Percentiles rank a stretch among this genome's conserved stretches.
Evolutionary conservation across 92 coral and sea anemone species (phyloP).

Genomic region (Actinostola sp.): DNA sequence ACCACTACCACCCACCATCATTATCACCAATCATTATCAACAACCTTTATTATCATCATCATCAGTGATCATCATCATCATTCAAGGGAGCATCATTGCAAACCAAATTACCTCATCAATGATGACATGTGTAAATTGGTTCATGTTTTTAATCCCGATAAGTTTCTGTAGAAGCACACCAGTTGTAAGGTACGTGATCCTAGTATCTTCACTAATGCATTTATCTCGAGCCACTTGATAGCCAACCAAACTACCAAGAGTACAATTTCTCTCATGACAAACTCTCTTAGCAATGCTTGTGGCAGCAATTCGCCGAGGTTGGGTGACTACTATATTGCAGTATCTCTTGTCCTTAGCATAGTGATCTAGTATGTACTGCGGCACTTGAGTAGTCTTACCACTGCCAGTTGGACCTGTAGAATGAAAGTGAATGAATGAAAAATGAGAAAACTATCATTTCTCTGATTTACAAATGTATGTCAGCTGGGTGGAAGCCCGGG

Average conservation of each 20-base stretch:
- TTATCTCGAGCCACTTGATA: conserved; percentile 93
- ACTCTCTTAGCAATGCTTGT: conserved; percentile 96
- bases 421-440: background rate
- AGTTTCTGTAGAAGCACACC: conserved; percentile 90
- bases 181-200: conserved; percentile 86
- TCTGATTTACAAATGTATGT: too few species aligned
- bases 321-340: conserved; percentile 91
- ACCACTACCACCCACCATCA: too few species aligned
- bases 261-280: conserved; percentile 92
- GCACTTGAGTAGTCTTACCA: conserved; percentile 99
- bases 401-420: conserved; percentile 93
- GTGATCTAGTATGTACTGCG: conserved; percentile 91
- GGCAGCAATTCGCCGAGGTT: conserved; percentile 97
- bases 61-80: too few species aligned
- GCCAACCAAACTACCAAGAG: conserved; percentile 87
- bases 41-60: too few species aligned
- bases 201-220: conserved; percentile 90
- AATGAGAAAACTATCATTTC: background rate
- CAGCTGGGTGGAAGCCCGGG: too few species aligned
- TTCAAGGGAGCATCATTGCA: too few species aligned
- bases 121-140: conserved; percentile 89
- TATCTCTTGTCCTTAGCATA: conserved; percentile 86
- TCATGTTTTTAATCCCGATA: conserved; percentile 82
- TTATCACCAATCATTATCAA: too few species aligned
- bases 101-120: conserved; percentile 94